A percentile compares a stretch with the other conserved stretches of the same genome.
Evolutionary conservation across 2,113 vertebrate species (phyloP).

Genomic region (Falcunculus frontatus): DNA sequence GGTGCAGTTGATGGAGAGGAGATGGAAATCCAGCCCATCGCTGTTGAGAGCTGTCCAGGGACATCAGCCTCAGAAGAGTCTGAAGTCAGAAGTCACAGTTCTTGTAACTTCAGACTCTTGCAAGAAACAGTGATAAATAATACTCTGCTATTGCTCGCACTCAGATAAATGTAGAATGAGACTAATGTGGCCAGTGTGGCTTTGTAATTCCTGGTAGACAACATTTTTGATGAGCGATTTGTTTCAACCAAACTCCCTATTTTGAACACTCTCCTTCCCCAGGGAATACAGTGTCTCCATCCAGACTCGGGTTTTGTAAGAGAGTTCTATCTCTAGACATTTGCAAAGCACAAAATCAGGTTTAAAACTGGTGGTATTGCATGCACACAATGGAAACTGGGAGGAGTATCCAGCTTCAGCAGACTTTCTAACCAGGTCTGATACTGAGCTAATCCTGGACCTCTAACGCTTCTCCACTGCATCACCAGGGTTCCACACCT

Average conservation of each 20-base stretch:
- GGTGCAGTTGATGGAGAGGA: not conserved
- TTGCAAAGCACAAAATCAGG: not conserved
- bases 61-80: not conserved
- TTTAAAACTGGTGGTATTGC: not conserved
- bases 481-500: not conserved
- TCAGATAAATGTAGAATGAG: not conserved
- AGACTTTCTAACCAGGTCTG: not conserved
- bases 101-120: not conserved
- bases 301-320: not conserved
- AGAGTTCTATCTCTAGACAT: not conserved
- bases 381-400: not conserved
- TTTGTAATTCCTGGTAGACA: not conserved
- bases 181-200: not conserved
- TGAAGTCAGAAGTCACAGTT: not conserved
- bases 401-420: not conserved
- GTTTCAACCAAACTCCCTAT: not conserved
- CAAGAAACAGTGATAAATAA: not conserved
- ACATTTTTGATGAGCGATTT: not conserved
- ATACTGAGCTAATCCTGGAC: not conserved
- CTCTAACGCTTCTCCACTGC: not conserved
- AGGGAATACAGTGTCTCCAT: not conserved
- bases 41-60: not conserved
- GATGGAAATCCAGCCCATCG: not conserved
- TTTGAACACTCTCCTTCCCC: not conserved
- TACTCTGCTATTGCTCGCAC: not conserved